A percentile compares a stretch with the other conserved stretches of the same genome.
Evolutionary conservation across 1,140 invertebrate species (phyloP).

Genomic region (Aphelenchoides fujianensis): DNA sequence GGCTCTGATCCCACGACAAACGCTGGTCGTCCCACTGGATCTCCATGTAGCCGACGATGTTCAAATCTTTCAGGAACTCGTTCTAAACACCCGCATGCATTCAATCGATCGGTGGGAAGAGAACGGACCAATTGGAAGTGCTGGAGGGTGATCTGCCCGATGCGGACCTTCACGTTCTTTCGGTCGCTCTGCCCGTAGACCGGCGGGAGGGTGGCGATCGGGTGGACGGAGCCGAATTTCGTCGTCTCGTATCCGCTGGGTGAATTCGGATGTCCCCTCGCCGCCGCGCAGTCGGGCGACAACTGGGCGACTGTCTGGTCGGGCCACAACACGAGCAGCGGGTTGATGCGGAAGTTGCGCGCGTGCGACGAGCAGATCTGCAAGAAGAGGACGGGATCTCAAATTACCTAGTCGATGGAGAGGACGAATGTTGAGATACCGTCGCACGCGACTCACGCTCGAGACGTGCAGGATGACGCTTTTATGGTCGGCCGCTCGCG

Average conservation of each 20-base stretch:
- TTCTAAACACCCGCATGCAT: conserved; percentile 42
- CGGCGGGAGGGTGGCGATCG: conserved; percentile 58
- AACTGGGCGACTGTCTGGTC: neutral
- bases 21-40: conserved; percentile 55
- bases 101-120: conserved; percentile 1
- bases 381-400: no score
- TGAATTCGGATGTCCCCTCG: neutral
- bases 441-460: no score
- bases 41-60: conserved; percentile 57
- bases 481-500: no score
- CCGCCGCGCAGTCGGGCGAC: neutral
- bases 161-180: conserved; percentile 34
- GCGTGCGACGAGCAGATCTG: no score
- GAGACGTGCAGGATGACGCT: no score
- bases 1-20: conserved; percentile 47
- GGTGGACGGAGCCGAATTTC: conserved; percentile 49
- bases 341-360: no score
- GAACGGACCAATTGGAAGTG: conserved; percentile 55
- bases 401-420: no score
- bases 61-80: conserved; percentile 58
- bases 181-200: conserved; percentile 37
- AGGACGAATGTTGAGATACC: no score
- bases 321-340: neutral
- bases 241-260: no score
- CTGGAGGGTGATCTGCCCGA: conserved; percentile 56